Conservation (phyloP, 2,888 invertebrate genomes). For the Emmelina monodactyla region DNA sequence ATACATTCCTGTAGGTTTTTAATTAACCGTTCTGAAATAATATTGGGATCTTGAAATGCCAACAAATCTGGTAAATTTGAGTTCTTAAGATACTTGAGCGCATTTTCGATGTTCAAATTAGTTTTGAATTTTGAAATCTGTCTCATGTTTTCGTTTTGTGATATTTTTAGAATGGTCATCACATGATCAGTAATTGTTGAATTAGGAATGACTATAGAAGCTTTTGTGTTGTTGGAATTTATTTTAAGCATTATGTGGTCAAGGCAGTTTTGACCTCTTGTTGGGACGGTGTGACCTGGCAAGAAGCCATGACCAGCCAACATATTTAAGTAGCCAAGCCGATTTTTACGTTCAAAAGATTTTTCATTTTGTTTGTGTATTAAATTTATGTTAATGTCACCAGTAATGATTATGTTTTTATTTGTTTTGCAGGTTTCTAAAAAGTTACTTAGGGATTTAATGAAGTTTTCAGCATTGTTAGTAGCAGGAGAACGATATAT, state of each 20-base stretch:
- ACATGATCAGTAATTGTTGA: background rate
- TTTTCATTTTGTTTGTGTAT: background rate
- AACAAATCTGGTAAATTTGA: too few species aligned
- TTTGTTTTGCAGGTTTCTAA: background rate
- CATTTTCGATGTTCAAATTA: too few species aligned
- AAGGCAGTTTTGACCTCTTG: background rate
- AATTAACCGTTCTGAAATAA: too few species aligned
- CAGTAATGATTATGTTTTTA: too few species aligned
- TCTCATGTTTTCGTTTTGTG: too few species aligned
- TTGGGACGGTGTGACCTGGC: background rate
- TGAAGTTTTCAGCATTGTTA: background rate
- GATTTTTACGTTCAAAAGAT: background rate
- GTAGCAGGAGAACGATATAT: background rate
- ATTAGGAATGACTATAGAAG: background rate
- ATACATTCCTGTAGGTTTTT: too few species aligned
- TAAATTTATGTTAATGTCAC: too few species aligned
- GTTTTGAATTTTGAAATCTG: too few species aligned
- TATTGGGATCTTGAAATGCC: too few species aligned
- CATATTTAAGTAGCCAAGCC: background rate
- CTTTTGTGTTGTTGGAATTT: background rate
- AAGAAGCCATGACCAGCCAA: background rate
- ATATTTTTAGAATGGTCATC: background rate
- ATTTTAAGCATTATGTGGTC: background rate
- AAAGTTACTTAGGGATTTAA: background rate
- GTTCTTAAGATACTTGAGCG: too few species aligned